Conservation (phyloP, 2,888 invertebrate species). For the Drosophila setosimentum region DNA sequence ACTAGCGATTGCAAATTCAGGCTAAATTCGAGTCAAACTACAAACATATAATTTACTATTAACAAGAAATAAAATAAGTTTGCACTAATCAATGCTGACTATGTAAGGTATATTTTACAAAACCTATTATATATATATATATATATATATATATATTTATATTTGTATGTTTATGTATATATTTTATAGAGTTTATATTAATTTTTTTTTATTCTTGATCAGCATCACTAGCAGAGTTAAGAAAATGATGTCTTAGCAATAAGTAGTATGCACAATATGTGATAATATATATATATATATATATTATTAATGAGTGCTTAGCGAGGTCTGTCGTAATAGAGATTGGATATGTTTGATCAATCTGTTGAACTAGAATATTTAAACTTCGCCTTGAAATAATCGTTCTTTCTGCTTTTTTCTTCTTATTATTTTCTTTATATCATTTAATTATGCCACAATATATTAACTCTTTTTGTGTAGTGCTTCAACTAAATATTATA, state of each 20-base stretch:
- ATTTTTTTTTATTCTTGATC: too few species aligned
- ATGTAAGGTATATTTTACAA: too few species aligned
- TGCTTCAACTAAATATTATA: constrained; percentile 30
- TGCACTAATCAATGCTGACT: background rate
- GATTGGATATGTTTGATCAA: background rate
- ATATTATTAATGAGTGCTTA: too few species aligned
- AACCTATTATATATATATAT: background rate
- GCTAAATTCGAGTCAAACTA: background rate
- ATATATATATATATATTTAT: too few species aligned
- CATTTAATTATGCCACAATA: background rate
- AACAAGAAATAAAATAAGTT: background rate
- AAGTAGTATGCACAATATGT: too few species aligned
- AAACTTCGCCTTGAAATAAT: background rate
- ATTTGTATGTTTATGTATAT: too few species aligned
- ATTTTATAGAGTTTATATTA: too few species aligned
- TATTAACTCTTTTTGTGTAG: background rate
- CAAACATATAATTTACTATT: background rate
- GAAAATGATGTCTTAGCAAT: too few species aligned
- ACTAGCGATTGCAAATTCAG: background rate
- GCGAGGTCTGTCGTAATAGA: too few species aligned
- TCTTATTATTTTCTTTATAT: background rate
- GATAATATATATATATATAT: too few species aligned
- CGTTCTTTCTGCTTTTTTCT: background rate
- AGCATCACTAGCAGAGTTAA: background rate
- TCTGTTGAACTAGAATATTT: background rate